Conservation (phyloP, 2,888 invertebrate species). For the Frankliniella intonsa region DNA sequence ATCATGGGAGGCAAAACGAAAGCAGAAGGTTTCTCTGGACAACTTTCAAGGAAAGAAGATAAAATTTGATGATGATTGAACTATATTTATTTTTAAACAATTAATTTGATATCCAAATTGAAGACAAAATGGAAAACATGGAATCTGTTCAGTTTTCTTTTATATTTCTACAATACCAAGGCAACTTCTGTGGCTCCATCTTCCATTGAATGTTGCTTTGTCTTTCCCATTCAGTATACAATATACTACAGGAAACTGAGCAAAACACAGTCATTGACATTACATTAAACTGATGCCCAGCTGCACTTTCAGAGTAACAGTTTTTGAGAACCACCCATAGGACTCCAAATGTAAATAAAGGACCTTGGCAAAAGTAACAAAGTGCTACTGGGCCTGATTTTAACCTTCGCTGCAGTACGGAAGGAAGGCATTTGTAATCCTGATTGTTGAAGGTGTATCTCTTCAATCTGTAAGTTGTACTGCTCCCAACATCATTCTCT, state of each 20-base stretch:
- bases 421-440: not conserved
- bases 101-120: not conserved
- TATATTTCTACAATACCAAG: not conserved
- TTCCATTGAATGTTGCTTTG: not conserved
- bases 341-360: not conserved
- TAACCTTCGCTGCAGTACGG: not conserved
- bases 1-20: not conserved
- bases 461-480: not conserved
- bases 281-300: not conserved
- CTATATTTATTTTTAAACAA: not conserved
- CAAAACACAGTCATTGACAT: not conserved
- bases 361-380: not conserved
- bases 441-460: not conserved
- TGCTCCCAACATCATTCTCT: not conserved
- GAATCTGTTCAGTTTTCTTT: not conserved
- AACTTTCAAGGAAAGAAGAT: not conserved
- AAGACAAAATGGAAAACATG: not conserved
- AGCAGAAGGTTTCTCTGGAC: not conserved
- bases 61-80: constrained; percentile 16
- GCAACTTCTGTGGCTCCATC: not conserved
- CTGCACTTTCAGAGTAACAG: not conserved
- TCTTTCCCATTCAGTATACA: not conserved
- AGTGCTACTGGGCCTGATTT: not conserved
- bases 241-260: not conserved
- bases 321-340: not conserved